Evolutionary conservation across 2,888 invertebrate species (phyloP), one percentile per base, ranked within the genome.

Genomic region (Criorhina ranunculi): DNA sequence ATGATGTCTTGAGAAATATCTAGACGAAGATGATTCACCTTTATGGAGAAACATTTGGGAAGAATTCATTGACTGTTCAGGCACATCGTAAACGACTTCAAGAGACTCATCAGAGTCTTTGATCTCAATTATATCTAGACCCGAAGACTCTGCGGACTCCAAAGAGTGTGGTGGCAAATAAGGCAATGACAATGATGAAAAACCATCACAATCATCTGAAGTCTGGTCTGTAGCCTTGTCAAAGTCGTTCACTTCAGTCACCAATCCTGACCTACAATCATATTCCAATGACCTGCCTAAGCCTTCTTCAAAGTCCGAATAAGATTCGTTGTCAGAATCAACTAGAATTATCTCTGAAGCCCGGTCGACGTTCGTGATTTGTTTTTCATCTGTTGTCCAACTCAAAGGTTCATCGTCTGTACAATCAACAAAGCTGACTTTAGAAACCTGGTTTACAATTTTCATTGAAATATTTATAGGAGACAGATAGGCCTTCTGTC

Each of bases 361-460:
- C 19, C 57, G 57, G 6, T n/a, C n/a, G n/a, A n/a, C n/a, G n/a
- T n/a, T n/a, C n/a, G n/a, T n/a, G n/a, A n/a, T n/a, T n/a, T n/a
- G n/a, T n/a, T n/a, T n/a, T 11, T 62, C 53, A 29, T 37, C 37
- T 4, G 11, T 17, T 51, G n/a, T 4, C 9, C 44, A 31, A 42
- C 11, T 42, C 0, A 57, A 35, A 1, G 62, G 29, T 9, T 79
- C 83, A 1, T 49, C 69, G 3, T 51, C 33, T 3, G 29, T 44
- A 19, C 69, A 69, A 7, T 79, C 79, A 6, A 85, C 49, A 15
- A 66, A 76, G n/a, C 76, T 76, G 17, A 85, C 75, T 62, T 60
- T 85, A 0, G 85, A 85, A 37, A 85, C 76, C 33, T 80, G 66
- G n/a, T 85, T 85, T 9, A 85, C 85, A 19, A 85, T 85, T 9